A percentile compares a stretch with the other conserved stretches of the same genome.
phyloP scores from a whole-genome alignment of 1,140 invertebrate genomes.

The Lordiphosa collinella region DNA sequence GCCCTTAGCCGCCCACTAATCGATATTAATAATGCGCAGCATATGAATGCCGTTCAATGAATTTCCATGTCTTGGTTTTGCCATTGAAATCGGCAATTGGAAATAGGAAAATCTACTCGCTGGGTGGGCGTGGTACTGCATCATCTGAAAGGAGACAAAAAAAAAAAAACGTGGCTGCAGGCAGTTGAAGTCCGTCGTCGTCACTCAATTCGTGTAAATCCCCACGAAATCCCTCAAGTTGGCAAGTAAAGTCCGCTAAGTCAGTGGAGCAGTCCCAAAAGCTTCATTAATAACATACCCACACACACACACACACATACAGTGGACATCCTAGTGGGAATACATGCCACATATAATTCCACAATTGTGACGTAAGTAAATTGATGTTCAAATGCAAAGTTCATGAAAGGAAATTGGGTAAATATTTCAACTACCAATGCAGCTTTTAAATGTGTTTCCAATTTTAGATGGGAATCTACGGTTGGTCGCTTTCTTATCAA shows the following conservation, averaged over 20 bases:
- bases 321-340: constrained; percentile 19
- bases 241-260: constrained; percentile 32
- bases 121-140: no score
- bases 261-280: constrained; percentile 39
- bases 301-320: background rate
- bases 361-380: constrained; percentile 25
- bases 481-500: no score
- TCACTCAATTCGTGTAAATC: constrained; percentile 61
- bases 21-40: constrained; percentile 73
- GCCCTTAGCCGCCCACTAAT: constrained; percentile 41
- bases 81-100: constrained; percentile 48
- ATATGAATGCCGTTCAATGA: constrained; percentile 69
- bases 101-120: constrained; percentile 34
- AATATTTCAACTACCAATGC: constrained; percentile 6
- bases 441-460: background rate
- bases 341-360: constrained; percentile 35
- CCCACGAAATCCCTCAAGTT: constrained; percentile 38
- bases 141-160: background rate
- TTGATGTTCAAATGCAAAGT: constrained; percentile 19
- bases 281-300: constrained; percentile 60
- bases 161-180: background rate
- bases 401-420: constrained; percentile 18
- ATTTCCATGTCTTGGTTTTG: constrained; percentile 54
- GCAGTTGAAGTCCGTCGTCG: constrained; percentile 20
- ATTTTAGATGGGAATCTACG: background rate